phyloP scores from a whole-genome alignment of 2,113 vertebrate genomes.

The Mohoua ochrocephala region DNA sequence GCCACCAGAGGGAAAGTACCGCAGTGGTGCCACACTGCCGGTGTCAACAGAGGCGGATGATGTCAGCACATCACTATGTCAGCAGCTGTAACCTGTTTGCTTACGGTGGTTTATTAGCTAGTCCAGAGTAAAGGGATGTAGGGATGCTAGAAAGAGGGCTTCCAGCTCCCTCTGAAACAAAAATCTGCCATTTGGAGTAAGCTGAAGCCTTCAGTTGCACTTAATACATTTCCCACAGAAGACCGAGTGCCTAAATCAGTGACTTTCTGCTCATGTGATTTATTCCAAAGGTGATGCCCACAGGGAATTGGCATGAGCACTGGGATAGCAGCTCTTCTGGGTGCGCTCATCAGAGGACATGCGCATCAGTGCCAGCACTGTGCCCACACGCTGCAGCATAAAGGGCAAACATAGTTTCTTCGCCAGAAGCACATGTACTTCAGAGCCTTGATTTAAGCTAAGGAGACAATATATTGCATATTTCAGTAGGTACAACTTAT shows the following conservation, averaged over 20 bases:
- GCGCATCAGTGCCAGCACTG: neutral
- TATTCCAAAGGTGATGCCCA: neutral
- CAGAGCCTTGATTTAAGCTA: neutral
- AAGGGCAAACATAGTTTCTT: neutral
- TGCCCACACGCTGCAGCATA: neutral
- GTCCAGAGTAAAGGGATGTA: neutral
- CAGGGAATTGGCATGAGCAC: neutral
- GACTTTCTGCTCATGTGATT: neutral
- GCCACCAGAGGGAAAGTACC: neutral
- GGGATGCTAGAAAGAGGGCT: neutral
- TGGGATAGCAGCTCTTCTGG: neutral
- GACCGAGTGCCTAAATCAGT: neutral
- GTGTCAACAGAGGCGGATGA: neutral
- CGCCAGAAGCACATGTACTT: neutral
- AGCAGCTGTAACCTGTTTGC: neutral
- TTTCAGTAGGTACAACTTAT: neutral
- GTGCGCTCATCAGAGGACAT: neutral
- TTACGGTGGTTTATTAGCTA: neutral
- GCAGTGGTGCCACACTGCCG: fast-evolving
- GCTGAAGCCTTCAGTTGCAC: neutral
- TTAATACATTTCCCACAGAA: neutral
- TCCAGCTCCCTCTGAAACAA: neutral
- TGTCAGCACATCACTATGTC: neutral
- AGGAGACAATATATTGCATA: neutral
- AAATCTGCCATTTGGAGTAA: neutral